Evolutionary conservation across 2,888 invertebrate species (phyloP).

Genomic region (Phaedon cochleariae): DNA sequence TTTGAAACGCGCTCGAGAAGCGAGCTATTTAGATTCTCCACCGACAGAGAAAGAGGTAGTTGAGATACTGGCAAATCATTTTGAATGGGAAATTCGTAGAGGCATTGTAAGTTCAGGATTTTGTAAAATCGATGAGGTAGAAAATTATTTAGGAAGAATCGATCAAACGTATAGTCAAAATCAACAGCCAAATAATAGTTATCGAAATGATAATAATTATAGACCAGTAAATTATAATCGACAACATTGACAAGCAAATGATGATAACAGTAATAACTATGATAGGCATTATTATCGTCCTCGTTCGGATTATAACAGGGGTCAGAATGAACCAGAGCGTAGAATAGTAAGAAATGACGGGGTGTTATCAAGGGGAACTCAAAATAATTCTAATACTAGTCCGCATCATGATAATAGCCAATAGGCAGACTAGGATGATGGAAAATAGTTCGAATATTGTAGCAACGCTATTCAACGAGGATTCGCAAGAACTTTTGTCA

Average conservation of each 20-base stretch:
- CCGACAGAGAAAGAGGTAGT: conserved; percentile 10
- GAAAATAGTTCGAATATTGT: too few relatives aligned
- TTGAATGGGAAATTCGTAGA: conserved; percentile 15
- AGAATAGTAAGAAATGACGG: too few relatives aligned
- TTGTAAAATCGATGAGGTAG: conserved; percentile 24
- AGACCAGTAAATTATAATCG: too few relatives aligned
- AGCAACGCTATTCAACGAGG: conserved; percentile 11
- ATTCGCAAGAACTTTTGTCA: conserved; percentile 9
- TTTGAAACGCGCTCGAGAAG: conserved; percentile 18
- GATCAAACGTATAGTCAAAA: conserved; percentile 1
- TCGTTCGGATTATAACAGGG: too few relatives aligned
- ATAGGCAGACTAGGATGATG: background rate
- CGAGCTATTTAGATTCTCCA: conserved; percentile 15
- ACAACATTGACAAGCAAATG: too few relatives aligned
- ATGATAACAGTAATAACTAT: too few relatives aligned
- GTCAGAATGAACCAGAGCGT: too few relatives aligned
- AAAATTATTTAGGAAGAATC: conserved; percentile 19
- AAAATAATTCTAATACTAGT: too few relatives aligned
- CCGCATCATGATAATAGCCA: background rate
- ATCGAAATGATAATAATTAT: too few relatives aligned
- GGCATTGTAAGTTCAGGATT: conserved; percentile 20
- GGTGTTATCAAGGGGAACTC: too few relatives aligned
- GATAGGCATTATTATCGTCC: too few relatives aligned
- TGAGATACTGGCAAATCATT: conserved; percentile 22
- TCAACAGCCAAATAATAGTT: background rate